Evolutionary conservation across 2,888 invertebrate species (phyloP).

Genomic region (Tolmerus cingulatus): DNA sequence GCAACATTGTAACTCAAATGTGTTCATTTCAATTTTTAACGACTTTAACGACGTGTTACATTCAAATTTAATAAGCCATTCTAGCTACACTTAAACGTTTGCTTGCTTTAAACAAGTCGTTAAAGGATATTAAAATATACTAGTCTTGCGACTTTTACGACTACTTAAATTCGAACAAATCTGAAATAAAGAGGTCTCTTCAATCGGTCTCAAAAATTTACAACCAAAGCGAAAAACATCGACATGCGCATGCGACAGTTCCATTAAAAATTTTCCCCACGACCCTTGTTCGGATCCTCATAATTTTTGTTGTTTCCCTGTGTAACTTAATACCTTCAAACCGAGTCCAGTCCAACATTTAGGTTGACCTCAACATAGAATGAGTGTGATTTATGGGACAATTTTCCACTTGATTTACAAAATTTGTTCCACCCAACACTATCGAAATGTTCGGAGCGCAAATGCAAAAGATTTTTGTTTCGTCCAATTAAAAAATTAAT

Average conservation of each 20-base stretch:
- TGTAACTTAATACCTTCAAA: slow-evolving; percentile 9
- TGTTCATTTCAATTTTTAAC: not conserved
- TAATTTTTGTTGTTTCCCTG: slow-evolving; percentile 10
- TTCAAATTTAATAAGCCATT: not conserved
- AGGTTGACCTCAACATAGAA: slow-evolving; percentile 13
- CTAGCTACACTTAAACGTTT: not conserved
- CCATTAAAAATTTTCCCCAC: not conserved
- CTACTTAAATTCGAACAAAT: slow-evolving; percentile 29
- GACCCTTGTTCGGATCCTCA: slow-evolving; percentile 4
- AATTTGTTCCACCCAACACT: slow-evolving; percentile 9
- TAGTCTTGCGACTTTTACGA: not conserved
- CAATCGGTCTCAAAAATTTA: slow-evolving; percentile 18
- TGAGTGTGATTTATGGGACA: slow-evolving; percentile 23
- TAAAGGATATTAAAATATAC: not conserved
- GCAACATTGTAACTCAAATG: slow-evolving; percentile 12
- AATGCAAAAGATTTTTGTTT: not conserved
- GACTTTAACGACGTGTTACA: not conserved
- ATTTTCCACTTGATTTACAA: slow-evolving; percentile 22
- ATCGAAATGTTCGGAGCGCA: not conserved
- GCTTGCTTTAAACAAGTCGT: slow-evolving; percentile 15
- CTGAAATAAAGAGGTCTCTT: slow-evolving; percentile 22
- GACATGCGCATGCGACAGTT: not conserved
- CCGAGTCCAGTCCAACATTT: not conserved
- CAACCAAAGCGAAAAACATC: not conserved
- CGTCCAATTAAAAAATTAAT: slow-evolving; percentile 15